Conservation (phyloP, 2,888 invertebrate species). For the Zygaena filipendulae region DNA sequence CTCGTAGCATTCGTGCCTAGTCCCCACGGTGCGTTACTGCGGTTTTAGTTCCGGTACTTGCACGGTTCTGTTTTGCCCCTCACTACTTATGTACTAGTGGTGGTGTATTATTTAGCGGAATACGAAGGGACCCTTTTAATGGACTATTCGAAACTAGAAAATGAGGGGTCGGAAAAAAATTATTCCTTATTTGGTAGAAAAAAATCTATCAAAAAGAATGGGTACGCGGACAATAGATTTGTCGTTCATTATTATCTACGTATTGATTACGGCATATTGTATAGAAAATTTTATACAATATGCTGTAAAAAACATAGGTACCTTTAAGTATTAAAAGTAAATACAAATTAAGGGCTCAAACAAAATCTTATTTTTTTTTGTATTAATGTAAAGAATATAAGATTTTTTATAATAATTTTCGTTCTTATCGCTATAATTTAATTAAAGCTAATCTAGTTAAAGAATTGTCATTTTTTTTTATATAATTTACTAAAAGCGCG, state of each 20-base stretch:
- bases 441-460: no score
- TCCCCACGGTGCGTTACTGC: constrained; percentile 49
- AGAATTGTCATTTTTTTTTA: no score
- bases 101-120: constrained; percentile 61
- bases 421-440: no score
- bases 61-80: constrained; percentile 48
- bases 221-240: no score
- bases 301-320: constrained; percentile 14
- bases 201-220: no score
- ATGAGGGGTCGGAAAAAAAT: constrained; percentile 52
- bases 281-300: constrained; percentile 14
- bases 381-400: no score
- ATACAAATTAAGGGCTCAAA: no score
- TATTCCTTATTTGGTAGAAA: constrained; percentile 67
- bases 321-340: constrained; percentile 14
- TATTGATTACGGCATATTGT: constrained; percentile 21
- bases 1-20: constrained; percentile 27
- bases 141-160: constrained; percentile 39
- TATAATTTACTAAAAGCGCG: no score
- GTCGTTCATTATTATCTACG: no score
- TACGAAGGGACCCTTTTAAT: constrained; percentile 54
- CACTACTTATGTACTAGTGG: constrained; percentile 34
- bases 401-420: no score
- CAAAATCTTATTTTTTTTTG: no score
- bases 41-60: constrained; percentile 62